Evolutionary conservation across 2,888 invertebrate species (phyloP), one percentile per base, ranked within the genome.

Genomic region (Lymantria monacha): DNA sequence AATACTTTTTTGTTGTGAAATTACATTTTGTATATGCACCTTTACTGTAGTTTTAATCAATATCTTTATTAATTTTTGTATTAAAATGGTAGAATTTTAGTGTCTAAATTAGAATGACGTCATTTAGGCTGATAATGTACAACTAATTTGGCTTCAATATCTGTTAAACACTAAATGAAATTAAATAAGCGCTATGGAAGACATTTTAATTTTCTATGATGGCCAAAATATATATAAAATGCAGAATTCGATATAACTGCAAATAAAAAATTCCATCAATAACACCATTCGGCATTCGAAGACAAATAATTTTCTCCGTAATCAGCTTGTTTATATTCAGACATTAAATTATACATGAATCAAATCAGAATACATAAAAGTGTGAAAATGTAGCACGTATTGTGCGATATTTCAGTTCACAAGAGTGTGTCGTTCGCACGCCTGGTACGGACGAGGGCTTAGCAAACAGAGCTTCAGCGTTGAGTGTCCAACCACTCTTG

Each of bases 271-370:
- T 58, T 58, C 61, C 54, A 63, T 63, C 58, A 61, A 63, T 58
- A 61, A 54, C 12, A 48, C 13, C 42, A 22, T 22, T 22, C 22
- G 22, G 50, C 55, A 53, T 13, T 51, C 55, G 36, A 54, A 64
- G 46, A 62, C 59, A 51, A 64, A 66, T 60, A 57, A 67, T 62
- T 62, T 64, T 50, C 44, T 44, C 51, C 11, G 55, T 67, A 67
- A 67, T 67, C 67, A 63, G 60, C 65, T 63, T 65, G 61, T 67
- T 67, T 67, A 67, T 67, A 67, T 67, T 67, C 66, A 63, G 65
- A 67, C 65, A 67, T 67, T 67, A 67, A 67, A 67, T 65, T 63
- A 67, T 67, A 67, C 66, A 66, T 65, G 67, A 60, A 65, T 66
- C 66, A 68, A 66, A 66, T 68, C 55, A 57, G 67, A 66, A 66